Evolutionary conservation across 2,888 invertebrate genomes (phyloP), one percentile per base, ranked within the genome.

Genomic region (Xestia sexstrigata): DNA sequence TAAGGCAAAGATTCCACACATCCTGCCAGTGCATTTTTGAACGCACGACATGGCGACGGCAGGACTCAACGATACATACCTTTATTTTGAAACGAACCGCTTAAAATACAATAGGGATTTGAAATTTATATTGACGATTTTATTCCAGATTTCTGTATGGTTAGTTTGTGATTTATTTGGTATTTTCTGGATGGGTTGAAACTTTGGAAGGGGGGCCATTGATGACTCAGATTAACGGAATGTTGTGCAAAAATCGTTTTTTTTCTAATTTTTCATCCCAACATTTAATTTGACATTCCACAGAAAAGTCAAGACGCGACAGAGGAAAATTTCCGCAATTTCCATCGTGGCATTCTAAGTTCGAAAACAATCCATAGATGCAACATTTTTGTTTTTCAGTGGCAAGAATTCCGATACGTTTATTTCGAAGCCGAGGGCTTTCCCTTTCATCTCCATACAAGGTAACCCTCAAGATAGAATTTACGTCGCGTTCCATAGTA

Each of bases 401-500:
- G 23, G 58, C 52, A 66, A 66, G 85, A 81, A 86, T 83, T 76
- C 82, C 83, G 68, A 88, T 81, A 78, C 79, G 52, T 79, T 78
- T 80, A 80, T 78, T 86, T 77, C 70, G 68, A 74, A 68, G 70
- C 84, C 79, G 85, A 89, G 91, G 92, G 91, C 89, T 92, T 92
- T 92, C 92, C 92, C 92, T 94, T 92, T 92, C 91, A 91, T 90
- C 88, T 91, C 92, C 92, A 52, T 91, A 91, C 84, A 93, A 87
- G 92, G 91, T 83, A 87, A 86, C 71, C 75, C 86, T 79, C 79
- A 78, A 85, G 84, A 91, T 90, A 91, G 91, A 92, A 93, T 93
- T 93, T 93, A 94, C 93, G 93, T 91, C 88, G 92, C 92, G 92
- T 93, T 89, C 93, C 93, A 88, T 94, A 94, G 94, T 94, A 94